Evolutionary conservation across 2,797 vertebrate genomes (phyloP).

Genomic region (Rhinichthys osculus): DNA sequence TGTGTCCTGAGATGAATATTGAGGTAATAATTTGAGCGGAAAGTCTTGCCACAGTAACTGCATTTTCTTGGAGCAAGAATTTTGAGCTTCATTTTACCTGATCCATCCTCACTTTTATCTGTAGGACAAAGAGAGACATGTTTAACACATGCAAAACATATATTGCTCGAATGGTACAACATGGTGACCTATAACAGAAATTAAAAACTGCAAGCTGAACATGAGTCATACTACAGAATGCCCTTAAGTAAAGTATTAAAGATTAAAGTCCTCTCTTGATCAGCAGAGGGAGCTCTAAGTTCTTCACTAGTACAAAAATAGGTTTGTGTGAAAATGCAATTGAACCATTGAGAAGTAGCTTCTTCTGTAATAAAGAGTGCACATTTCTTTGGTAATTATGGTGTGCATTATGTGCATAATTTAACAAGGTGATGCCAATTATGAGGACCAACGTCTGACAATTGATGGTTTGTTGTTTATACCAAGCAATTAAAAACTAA

Average conservation of each 20-base stretch:
- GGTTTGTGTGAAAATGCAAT: not conserved
- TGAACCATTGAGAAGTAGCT: not conserved
- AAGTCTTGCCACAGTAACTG: slow-evolving; percentile 94
- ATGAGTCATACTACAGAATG: not conserved
- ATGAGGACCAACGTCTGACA: not conserved
- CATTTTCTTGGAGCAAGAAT: slow-evolving; percentile 87
- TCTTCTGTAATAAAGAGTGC: not conserved
- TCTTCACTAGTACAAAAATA: not conserved
- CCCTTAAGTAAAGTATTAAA: not conserved
- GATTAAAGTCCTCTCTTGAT: slow-evolving; percentile 11
- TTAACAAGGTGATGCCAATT: not conserved
- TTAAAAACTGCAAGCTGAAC: not conserved
- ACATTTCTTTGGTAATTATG: not conserved
- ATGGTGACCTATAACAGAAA: not conserved
- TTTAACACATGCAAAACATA: not conserved
- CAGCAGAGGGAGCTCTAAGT: slow-evolving; percentile 71
- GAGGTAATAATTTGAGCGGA: slow-evolving; percentile 99
- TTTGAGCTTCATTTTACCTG: slow-evolving; percentile 85
- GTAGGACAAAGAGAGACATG: slow-evolving; percentile 44
- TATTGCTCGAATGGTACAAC: not conserved
- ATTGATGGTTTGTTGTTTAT: not conserved
- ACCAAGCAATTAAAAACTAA: not conserved
- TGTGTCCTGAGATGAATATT: slow-evolving; percentile 99
- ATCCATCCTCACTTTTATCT: slow-evolving; percentile 87
- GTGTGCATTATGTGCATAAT: not conserved